Evolutionary conservation across 2,888 invertebrate species (phyloP).

Genomic region (Caenorhabditis macrosperma): DNA sequence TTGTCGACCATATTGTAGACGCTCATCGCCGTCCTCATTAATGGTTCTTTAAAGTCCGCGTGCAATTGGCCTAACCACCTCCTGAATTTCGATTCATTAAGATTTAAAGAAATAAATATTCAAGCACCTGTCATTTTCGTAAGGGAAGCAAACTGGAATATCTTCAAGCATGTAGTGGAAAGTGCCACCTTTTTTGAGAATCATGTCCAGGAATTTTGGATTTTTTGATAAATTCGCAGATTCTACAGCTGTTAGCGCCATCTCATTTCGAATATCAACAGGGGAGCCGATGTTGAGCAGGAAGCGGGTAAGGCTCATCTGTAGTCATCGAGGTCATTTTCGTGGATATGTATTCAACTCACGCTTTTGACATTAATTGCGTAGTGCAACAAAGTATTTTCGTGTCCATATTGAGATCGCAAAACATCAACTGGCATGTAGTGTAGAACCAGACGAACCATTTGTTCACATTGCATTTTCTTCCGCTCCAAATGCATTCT

Average conservation of each 20-base stretch:
- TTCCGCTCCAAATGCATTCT: not conserved
- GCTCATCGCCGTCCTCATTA: no score
- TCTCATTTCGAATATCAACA: slow-evolving; percentile 2
- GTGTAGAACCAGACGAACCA: not conserved
- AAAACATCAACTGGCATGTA: not conserved
- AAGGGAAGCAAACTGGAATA: not conserved
- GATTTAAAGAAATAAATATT: no score
- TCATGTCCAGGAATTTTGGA: not conserved
- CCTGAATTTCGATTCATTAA: no score
- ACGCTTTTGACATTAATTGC: not conserved
- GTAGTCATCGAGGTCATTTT: no score
- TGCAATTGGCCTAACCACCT: no score
- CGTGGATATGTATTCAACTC: no score
- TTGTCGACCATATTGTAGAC: no score
- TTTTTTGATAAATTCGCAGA: not conserved
- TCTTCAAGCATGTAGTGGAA: slow-evolving; percentile 4
- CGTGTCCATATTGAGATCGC: not conserved
- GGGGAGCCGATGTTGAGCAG: slow-evolving; percentile 21
- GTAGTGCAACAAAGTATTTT: slow-evolving; percentile 17
- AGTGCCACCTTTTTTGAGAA: slow-evolving; percentile 17
- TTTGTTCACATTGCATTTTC: not conserved
- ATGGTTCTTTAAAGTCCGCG: no score
- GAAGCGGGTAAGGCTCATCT: not conserved
- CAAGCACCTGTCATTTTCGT: no score
- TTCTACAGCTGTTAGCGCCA: slow-evolving; percentile 9